These are phyloP conservation scores for Monopterus albus DNA, from an alignment of 2,113 vertebrate genomes.

Conservation along the genomic window DNA sequence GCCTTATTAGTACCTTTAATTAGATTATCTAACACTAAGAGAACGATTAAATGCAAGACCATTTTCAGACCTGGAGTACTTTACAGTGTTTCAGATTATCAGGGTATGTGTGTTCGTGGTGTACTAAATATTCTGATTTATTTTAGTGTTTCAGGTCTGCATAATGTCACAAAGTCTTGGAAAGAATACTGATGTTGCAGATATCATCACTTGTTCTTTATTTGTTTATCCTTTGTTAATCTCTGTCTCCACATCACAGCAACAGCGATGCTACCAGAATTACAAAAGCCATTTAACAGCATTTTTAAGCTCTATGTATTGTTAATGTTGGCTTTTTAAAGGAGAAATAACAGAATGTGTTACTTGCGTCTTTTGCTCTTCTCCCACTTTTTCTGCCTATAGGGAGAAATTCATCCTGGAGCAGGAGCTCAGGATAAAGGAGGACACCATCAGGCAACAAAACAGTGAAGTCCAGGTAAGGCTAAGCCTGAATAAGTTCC, in stretches of 20 bases:
- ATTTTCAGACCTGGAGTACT: not conserved
- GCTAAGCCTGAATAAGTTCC: not conserved
- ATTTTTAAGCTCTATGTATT: not conserved
- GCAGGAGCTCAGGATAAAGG: slow-evolving; percentile 92
- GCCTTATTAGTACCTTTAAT: not conserved
- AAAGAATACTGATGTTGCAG: not conserved
- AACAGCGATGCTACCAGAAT: too few relatives aligned
- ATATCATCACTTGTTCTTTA: too few relatives aligned
- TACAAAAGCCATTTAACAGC: not conserved
- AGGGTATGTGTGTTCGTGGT: too few relatives aligned
- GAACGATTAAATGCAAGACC: not conserved
- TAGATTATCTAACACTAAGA: too few relatives aligned
- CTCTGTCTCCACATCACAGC: too few relatives aligned
- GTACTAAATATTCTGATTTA: not conserved
- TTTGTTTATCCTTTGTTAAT: not conserved
- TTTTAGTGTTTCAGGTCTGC: not conserved
- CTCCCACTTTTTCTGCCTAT: not conserved
- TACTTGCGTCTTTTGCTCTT: not conserved
- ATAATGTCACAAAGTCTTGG: not conserved
- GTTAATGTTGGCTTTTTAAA: not conserved
- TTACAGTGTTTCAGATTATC: not conserved
- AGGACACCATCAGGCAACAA: slow-evolving; percentile 90
- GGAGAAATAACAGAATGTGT: not conserved
- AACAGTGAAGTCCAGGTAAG: slow-evolving; percentile 91
- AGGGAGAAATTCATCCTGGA: slow-evolving; percentile 94